These are phyloP conservation scores for Buphagus erythrorhynchus DNA, from an alignment of 2,797 vertebrate species.

Conservation along the genomic window DNA sequence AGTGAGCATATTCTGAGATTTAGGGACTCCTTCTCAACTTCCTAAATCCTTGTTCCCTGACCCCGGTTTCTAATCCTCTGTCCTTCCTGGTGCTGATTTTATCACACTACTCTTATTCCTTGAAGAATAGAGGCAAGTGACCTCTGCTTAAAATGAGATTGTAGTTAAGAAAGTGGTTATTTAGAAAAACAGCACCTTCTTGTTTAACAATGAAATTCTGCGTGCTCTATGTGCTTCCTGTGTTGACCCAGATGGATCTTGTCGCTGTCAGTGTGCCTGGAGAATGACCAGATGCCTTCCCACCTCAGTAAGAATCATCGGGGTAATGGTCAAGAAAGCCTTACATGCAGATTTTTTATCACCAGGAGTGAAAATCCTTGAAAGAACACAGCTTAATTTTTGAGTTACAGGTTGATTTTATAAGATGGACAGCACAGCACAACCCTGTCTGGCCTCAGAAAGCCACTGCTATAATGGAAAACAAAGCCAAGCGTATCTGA, in stretches of 20 bases:
- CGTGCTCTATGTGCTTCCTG: neutral
- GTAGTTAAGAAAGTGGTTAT: neutral
- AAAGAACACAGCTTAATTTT: neutral
- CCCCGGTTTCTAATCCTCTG: neutral
- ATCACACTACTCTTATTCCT: neutral
- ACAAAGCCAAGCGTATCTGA: neutral
- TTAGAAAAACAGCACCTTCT: neutral
- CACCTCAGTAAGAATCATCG: neutral
- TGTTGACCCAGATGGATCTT: neutral
- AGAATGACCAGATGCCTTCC: neutral
- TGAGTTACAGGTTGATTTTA: neutral
- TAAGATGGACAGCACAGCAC: neutral
- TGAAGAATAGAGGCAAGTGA: neutral
- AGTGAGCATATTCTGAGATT: constrained; percentile 21
- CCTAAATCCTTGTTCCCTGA: neutral
- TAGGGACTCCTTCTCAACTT: constrained; percentile 6
- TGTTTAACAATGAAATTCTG: neutral
- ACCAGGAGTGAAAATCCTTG: neutral
- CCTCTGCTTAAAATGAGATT: neutral
- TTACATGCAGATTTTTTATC: neutral
- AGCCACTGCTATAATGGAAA: neutral
- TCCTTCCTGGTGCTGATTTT: constrained; percentile 38
- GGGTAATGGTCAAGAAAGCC: neutral
- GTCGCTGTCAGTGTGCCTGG: neutral
- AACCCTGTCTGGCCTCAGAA: neutral